Conservation (phyloP, 92 coral and sea anemone genomes). For the Palythoa grandiflora region DNA sequence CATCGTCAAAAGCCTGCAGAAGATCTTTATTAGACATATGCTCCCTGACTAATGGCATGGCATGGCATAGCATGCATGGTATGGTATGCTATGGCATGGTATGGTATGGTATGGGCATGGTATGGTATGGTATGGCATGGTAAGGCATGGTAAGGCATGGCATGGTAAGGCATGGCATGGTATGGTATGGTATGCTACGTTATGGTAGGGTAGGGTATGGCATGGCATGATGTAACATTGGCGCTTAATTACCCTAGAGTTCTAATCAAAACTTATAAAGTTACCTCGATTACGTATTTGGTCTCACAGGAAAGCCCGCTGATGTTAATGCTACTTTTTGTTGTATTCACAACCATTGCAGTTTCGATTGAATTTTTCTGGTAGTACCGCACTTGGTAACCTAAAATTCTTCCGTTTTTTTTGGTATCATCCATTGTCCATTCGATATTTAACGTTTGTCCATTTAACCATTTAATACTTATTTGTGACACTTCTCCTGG, state of each 20-base stretch:
- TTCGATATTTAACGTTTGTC: neutral
- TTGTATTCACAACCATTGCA: neutral
- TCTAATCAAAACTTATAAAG: neutral
- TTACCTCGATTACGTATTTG: constrained; percentile 23
- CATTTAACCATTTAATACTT: neutral
- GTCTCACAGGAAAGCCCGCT: neutral
- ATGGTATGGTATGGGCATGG: too few relatives aligned
- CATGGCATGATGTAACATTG: too few relatives aligned
- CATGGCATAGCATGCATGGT: too few relatives aligned
- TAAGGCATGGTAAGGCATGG: too few relatives aligned
- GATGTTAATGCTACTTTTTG: neutral
- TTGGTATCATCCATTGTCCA: neutral
- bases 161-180: too few relatives aligned
- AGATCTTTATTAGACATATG: too few relatives aligned
- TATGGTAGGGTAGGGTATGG: too few relatives aligned
- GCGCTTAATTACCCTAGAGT: neutral
- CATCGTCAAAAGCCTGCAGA: too few relatives aligned
- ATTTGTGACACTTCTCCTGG: neutral
- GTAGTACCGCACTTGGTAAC: constrained; percentile 17
- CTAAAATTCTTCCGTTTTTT: constrained; percentile 1
- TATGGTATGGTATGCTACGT: too few relatives aligned
- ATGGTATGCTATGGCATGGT: too few relatives aligned
- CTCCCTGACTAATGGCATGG: too few relatives aligned
- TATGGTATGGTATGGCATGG: too few relatives aligned
- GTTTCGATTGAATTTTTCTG: neutral